Evolutionary conservation across 2,113 vertebrate genomes (phyloP), one percentile per base, ranked within the genome.

Genomic region (Petrocephalus microphthalmus): DNA sequence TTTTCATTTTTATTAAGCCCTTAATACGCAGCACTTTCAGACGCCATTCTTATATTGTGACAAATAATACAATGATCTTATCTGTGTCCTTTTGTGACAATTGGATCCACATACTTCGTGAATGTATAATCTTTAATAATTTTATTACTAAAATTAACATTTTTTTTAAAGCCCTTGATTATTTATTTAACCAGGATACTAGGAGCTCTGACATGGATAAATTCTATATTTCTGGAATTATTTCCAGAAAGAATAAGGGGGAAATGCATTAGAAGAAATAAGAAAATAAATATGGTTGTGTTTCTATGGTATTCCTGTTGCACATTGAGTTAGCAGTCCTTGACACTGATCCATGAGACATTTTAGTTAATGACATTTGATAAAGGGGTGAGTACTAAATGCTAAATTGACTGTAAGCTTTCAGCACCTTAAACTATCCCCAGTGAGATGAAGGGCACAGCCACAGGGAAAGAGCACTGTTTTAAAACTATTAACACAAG

Each of bases 261-360:
- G 8, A 25, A 47, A 60, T n/a, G 60, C 5, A 33, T 17, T 25
- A 7, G 45, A 22, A 71, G 13, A 33, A 84, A 52, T 51, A 87
- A 4, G 60, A n/a, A 71, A 42, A 71, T 71, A 33, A 22, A 52
- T 81, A 88, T 13, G 37, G 33, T 78, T 33, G 64, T 17, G 86
- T 64, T 6, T 37, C 15, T 74, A 2, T 71, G 54, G 49, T 53
- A 85, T 67, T 47, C 60, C 54, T 5, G 5, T 71, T 51, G 45
- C 74, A 85, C 25, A 85, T 71, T 17, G 47, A 52, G 82, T 89
- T 53, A 22, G 81, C 56, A 47, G 29, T 71, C 57, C 64, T 57
- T 85, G 82, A 89, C 83, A 89, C 67, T 89, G 88, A 85, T 89
- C 88, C 56, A 64, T 51, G 81, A 88, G 54, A 82, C 37, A 42